These are phyloP conservation scores for Lepus oiostolus DNA, from an alignment of 2,797 vertebrate genomes.

Conservation along the genomic window DNA sequence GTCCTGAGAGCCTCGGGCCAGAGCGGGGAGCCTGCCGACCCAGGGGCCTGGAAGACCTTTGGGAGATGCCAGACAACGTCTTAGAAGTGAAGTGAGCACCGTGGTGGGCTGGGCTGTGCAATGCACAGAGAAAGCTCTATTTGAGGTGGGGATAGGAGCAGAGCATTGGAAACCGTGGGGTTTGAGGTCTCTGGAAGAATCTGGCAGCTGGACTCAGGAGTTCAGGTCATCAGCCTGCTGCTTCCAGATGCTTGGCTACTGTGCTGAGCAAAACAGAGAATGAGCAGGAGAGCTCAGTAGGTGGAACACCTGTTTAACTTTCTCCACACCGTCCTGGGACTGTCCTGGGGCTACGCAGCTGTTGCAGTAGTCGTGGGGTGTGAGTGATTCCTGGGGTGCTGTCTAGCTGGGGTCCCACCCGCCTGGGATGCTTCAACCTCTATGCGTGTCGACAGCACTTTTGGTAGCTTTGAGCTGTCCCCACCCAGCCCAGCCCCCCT, in stretches of 20 bases:
- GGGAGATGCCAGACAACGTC: not conserved
- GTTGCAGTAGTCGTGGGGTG: not conserved
- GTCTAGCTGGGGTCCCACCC: not conserved
- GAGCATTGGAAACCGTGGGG: fast-evolving
- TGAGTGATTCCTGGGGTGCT: not conserved
- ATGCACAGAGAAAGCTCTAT: not conserved
- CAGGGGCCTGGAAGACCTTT: not conserved
- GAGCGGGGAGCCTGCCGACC: not conserved
- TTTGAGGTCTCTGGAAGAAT: not conserved
- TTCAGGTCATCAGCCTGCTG: not conserved
- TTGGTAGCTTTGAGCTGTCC: constrained; percentile 46
- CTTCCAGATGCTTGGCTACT: not conserved
- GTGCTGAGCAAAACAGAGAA: constrained; percentile 24
- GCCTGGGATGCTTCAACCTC: constrained; percentile 47
- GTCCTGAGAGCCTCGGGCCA: not conserved
- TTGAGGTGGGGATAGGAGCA: not conserved
- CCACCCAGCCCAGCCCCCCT: not conserved
- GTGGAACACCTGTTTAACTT: constrained; percentile 22
- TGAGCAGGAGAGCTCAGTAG: not conserved
- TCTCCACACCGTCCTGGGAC: not conserved
- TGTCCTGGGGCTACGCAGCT: not conserved
- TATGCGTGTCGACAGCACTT: not conserved
- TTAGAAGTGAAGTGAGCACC: not conserved
- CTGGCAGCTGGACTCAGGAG: not conserved
- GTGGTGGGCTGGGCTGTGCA: not conserved